A percentile compares a stretch with the other conserved stretches of the same genome.
These are phyloP conservation scores for Frankliniella fusca DNA, from an alignment of 2,888 invertebrate species.

Conservation along the genomic window DNA sequence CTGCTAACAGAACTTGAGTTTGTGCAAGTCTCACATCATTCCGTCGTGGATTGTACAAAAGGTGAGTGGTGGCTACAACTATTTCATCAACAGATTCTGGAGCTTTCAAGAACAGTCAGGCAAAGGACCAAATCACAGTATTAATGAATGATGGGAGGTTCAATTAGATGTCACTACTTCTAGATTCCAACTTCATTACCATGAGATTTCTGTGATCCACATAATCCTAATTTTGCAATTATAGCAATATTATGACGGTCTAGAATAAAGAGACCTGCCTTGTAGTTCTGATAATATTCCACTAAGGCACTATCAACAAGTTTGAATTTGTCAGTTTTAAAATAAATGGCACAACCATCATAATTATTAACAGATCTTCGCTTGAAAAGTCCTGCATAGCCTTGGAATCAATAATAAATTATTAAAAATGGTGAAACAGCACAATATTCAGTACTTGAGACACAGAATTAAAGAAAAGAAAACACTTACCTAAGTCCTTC, in stretches of 20 bases:
- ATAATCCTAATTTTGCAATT: slow-evolving; percentile 65
- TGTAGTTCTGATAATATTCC: slow-evolving; percentile 57
- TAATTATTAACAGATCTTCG: slow-evolving; percentile 71
- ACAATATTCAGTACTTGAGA: slow-evolving; percentile 22
- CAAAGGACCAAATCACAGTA: not conserved
- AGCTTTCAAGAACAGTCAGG: not conserved
- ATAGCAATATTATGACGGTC: slow-evolving; percentile 86
- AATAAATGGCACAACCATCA: slow-evolving; percentile 92
- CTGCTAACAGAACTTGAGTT: slow-evolving; percentile 73
- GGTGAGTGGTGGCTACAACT: slow-evolving; percentile 86
- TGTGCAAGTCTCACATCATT: slow-evolving; percentile 89
- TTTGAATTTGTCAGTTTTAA: slow-evolving; percentile 61
- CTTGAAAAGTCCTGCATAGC: slow-evolving; percentile 74
- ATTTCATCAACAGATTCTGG: slow-evolving; percentile 49
- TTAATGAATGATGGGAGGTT: no score
- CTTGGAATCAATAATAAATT: slow-evolving; percentile 46
- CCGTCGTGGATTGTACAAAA: slow-evolving; percentile 85
- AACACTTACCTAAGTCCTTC: slow-evolving; percentile 45
- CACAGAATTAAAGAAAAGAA: slow-evolving; percentile 3
- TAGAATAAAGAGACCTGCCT: slow-evolving; percentile 38
- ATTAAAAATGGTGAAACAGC: not conserved
- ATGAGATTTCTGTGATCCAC: slow-evolving; percentile 91
- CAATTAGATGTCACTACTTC: no score
- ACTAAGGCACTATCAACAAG: slow-evolving; percentile 63
- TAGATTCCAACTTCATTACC: not conserved